phyloP scores from a whole-genome alignment of 2,113 vertebrate genomes.

The Dipodomys spectabilis region DNA sequence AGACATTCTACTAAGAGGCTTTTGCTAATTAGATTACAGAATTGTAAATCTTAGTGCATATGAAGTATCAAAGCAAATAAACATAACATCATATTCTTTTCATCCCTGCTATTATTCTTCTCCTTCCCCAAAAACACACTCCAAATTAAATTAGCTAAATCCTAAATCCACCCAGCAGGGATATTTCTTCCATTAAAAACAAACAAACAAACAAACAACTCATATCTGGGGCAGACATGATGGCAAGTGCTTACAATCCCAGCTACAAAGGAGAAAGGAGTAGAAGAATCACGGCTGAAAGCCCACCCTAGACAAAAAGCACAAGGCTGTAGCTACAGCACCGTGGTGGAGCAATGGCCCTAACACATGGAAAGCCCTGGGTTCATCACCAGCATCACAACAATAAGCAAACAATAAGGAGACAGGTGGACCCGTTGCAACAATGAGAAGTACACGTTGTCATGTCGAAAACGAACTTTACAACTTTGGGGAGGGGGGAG shows the following conservation, averaged over 20 bases:
- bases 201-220: not conserved
- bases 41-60: conserved; percentile 45
- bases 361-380: too few species aligned
- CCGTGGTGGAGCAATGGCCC: too few species aligned
- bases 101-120: not conserved
- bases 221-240: too few species aligned
- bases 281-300: too few species aligned
- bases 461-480: too few species aligned
- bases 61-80: conserved; percentile 60
- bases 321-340: not conserved
- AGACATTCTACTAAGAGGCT: conserved; percentile 9
- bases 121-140: not conserved
- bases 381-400: not conserved
- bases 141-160: conserved; percentile 56
- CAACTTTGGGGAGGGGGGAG: too few species aligned
- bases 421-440: too few species aligned
- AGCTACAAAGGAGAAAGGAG: too few species aligned
- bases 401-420: not conserved
- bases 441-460: too few species aligned
- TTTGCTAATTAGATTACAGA: conserved; percentile 61
- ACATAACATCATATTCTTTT: conserved; percentile 54
- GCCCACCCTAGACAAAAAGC: too few species aligned
- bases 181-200: not conserved
- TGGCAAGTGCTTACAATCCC: too few species aligned
- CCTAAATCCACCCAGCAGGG: conserved; percentile 6